Percentiles rank a stretch among this genome's conserved stretches.
Evolutionary conservation across 2,113 vertebrate genomes (phyloP).

Genomic region (Ptyas mucosa): DNA sequence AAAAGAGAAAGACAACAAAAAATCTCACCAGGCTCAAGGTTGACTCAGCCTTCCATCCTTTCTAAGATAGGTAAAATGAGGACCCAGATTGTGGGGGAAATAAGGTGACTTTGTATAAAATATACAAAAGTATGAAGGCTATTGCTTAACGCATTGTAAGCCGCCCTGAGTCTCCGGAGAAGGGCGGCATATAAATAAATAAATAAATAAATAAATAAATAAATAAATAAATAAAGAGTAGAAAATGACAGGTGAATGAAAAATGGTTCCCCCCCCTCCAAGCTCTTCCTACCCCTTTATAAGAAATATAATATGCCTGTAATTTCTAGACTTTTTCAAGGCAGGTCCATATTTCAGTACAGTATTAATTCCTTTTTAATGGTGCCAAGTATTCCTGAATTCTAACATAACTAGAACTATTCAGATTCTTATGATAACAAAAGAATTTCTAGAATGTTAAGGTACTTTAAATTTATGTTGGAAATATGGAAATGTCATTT

Average conservation of each 20-base stretch:
- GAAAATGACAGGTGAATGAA: not conserved
- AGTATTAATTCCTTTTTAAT: not conserved
- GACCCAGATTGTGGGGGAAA: too few species aligned
- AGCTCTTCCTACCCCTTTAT: not conserved
- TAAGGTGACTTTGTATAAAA: too few species aligned
- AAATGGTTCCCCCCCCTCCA: not conserved
- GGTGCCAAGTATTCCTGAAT: not conserved
- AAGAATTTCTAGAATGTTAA: not conserved
- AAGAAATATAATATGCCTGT: not conserved
- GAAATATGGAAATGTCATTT: not conserved
- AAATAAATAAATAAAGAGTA: too few species aligned
- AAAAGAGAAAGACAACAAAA: not conserved
- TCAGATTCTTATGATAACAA: not conserved
- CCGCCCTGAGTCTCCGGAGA: too few species aligned
- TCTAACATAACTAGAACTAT: not conserved
- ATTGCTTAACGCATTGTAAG: too few species aligned
- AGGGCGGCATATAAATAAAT: too few species aligned
- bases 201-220: too few species aligned
- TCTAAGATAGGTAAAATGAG: too few species aligned
- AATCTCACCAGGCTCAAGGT: too few species aligned
- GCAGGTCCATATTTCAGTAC: not conserved
- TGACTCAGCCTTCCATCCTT: too few species aligned
- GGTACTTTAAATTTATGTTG: not conserved
- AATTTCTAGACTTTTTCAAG: not conserved
- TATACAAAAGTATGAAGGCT: too few species aligned